A percentile compares a stretch with the other conserved stretches of the same genome.
These are phyloP conservation scores for Panthera leo DNA, from an alignment of 2,113 vertebrate genomes.

Conservation along the genomic window DNA sequence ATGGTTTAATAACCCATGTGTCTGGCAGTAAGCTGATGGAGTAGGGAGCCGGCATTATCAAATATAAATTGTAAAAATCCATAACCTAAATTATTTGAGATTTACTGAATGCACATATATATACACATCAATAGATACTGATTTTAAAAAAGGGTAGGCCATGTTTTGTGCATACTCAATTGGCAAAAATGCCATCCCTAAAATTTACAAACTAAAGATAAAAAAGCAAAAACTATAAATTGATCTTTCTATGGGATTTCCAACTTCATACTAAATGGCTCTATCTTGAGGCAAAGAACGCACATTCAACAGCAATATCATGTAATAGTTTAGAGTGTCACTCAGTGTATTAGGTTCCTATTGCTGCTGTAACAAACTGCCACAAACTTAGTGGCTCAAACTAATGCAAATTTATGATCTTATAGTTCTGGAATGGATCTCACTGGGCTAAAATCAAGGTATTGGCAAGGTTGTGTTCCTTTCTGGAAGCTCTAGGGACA, in stretches of 20 bases:
- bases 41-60: not conserved
- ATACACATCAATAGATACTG: not conserved
- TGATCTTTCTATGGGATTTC: not conserved
- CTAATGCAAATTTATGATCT: not conserved
- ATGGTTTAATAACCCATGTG: not conserved
- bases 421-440: not conserved
- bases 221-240: not conserved
- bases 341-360: not conserved
- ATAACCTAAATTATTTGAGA: not conserved
- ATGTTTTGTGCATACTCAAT: not conserved
- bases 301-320: not conserved
- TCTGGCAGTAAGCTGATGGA: not conserved
- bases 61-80: not conserved
- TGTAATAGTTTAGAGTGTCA: not conserved
- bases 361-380: not conserved
- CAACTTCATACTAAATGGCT: not conserved
- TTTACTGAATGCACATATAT: not conserved
- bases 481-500: not conserved
- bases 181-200: not conserved
- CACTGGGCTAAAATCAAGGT: not conserved
- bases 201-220: constrained; percentile 2
- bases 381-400: not conserved
- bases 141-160: not conserved
- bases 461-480: not conserved
- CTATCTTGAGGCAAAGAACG: not conserved